Conservation (phyloP, 2,888 invertebrate genomes). For the Deilephila porcellus region DNA sequence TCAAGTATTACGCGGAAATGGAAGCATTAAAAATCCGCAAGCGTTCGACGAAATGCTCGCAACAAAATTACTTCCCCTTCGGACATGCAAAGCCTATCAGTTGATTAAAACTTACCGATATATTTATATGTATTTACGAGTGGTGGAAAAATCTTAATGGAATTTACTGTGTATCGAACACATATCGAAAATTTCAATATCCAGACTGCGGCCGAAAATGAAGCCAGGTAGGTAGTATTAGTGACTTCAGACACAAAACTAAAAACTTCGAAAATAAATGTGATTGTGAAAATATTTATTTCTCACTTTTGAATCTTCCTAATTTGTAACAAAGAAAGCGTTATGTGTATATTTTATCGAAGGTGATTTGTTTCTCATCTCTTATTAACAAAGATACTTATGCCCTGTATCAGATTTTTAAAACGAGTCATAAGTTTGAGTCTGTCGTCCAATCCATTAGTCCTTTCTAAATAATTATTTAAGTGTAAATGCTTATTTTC, state of each 20-base stretch:
- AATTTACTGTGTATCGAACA: too few relatives aligned
- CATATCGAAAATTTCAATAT: too few relatives aligned
- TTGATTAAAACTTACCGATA: constrained; percentile 15
- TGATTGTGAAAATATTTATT: too few relatives aligned
- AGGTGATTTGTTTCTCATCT: background rate
- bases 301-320: too few relatives aligned
- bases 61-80: constrained; percentile 15
- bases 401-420: background rate
- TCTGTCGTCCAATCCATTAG: background rate
- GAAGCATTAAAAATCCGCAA: constrained; percentile 24
- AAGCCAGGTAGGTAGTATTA: too few relatives aligned
- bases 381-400: background rate
- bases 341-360: too few relatives aligned
- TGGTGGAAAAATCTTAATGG: background rate
- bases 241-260: too few relatives aligned
- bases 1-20: constrained; percentile 21
- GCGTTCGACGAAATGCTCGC: constrained; percentile 10
- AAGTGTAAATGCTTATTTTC: background rate
- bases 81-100: background rate
- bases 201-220: too few relatives aligned
- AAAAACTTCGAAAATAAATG: too few relatives aligned
- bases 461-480: background rate
- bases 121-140: background rate
- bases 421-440: background rate
- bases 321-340: background rate